Percentiles rank a stretch among this genome's conserved stretches.
phyloP scores from a whole-genome alignment of 2,888 invertebrate species.

The Thymelicus sylvestris region DNA sequence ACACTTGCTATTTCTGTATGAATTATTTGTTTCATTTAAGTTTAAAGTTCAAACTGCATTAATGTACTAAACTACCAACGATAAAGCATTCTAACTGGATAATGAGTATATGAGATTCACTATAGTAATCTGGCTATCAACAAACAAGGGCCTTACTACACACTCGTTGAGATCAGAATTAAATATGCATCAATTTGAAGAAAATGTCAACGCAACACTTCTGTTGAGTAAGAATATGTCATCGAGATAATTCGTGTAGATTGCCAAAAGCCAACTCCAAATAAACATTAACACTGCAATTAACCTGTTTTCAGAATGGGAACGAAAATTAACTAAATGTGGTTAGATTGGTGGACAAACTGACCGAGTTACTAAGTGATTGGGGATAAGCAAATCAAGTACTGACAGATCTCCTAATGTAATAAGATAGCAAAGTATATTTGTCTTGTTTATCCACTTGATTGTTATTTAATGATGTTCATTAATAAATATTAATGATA shows the following conservation, averaged over 20 bases:
- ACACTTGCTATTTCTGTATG: too few species aligned
- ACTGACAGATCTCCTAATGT: conserved; percentile 10
- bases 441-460: background rate
- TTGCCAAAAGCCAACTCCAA: conserved; percentile 9
- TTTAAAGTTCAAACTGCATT: too few species aligned
- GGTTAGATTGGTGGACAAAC: conserved; percentile 22
- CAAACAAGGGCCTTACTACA: background rate
- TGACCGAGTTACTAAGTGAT: conserved; percentile 27
- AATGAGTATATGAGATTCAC: too few species aligned
- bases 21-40: too few species aligned
- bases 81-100: too few species aligned
- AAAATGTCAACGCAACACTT: background rate
- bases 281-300: conserved; percentile 24
- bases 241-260: conserved; percentile 26
- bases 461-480: too few species aligned
- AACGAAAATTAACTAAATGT: conserved; percentile 31
- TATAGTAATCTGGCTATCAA: background rate
- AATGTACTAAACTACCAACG: too few species aligned
- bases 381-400: conserved; percentile 26
- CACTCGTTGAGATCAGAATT: too few species aligned
- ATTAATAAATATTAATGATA: too few species aligned
- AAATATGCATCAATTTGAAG: background rate
- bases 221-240: conserved; percentile 20
- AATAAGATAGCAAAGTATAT: conserved; percentile 3
- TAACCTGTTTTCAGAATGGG: conserved; percentile 34